These are phyloP conservation scores for Acipenser transmontanus DNA, from an alignment of 2,797 vertebrate genomes.

Conservation along the genomic window DNA sequence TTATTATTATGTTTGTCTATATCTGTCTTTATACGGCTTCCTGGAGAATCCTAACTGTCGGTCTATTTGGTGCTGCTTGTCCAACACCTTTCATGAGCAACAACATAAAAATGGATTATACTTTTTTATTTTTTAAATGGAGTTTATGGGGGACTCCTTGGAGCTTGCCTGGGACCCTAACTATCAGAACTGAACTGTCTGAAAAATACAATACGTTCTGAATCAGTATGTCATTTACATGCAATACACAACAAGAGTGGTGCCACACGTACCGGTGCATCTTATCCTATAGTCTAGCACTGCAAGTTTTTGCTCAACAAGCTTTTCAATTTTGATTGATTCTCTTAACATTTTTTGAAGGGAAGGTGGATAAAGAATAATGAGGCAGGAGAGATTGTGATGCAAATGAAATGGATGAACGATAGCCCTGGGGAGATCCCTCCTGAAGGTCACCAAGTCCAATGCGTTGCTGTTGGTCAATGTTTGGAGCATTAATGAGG, in stretches of 20 bases:
- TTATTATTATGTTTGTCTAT: no score
- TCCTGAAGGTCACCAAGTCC: slow-evolving; percentile 46
- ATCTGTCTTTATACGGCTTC: no score
- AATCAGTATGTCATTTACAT: background rate
- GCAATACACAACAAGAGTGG: background rate
- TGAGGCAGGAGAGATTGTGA: slow-evolving; percentile 48
- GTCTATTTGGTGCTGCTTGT: no score
- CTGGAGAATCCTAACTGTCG: no score
- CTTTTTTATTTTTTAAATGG: no score
- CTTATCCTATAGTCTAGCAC: slow-evolving; percentile 2
- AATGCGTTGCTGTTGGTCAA: slow-evolving; percentile 37
- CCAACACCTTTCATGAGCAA: no score
- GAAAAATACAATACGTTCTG: slow-evolving; percentile 10
- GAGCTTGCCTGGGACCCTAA: no score
- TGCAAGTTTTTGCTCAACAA: slow-evolving; percentile 8
- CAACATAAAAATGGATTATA: no score
- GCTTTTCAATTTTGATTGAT: slow-evolving; percentile 40
- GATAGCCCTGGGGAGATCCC: slow-evolving; percentile 39
- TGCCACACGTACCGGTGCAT: background rate
- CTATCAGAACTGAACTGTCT: background rate
- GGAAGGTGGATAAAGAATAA: slow-evolving; percentile 42
- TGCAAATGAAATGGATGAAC: slow-evolving; percentile 46
- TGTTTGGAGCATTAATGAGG: slow-evolving; percentile 33
- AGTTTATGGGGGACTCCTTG: no score
- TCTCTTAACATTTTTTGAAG: slow-evolving; percentile 45